Percentiles rank a stretch among this genome's conserved stretches.
These are phyloP conservation scores for Drosophila cardini DNA, from an alignment of 1,140 invertebrate genomes.

Conservation along the genomic window DNA sequence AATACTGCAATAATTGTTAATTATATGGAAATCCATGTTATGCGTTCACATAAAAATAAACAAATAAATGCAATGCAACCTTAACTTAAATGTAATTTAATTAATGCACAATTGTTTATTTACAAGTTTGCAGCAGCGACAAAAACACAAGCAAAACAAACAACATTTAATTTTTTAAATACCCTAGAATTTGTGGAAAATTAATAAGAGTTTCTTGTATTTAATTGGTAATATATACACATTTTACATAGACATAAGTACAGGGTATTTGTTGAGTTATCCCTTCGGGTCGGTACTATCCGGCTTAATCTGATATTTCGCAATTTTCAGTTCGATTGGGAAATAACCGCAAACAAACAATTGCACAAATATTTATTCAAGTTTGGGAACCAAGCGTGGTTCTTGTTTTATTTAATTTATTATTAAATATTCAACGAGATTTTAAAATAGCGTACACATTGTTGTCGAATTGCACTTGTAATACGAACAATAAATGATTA, in stretches of 20 bases:
- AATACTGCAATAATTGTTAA: conserved; percentile 47
- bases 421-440: conserved; percentile 61
- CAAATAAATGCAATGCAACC: conserved; percentile 21
- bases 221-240: not conserved
- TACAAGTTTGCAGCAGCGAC: not conserved
- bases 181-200: not conserved
- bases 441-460: conserved; percentile 37
- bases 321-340: conserved; percentile 43
- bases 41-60: conserved; percentile 23
- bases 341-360: conserved; percentile 57
- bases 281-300: not conserved
- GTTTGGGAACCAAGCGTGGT: conserved; percentile 30
- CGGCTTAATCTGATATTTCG: not conserved
- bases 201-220: not conserved
- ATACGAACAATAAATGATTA: conserved; percentile 71
- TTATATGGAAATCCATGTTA: conserved; percentile 39
- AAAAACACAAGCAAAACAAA: conserved; percentile 9
- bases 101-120: conserved; percentile 54
- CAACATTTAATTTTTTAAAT: conserved; percentile 14
- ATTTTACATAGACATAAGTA: not conserved
- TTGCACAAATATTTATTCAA: conserved; percentile 68
- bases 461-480: conserved; percentile 50
- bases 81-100: conserved; percentile 54
- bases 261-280: not conserved
- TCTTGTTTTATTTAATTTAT: conserved; percentile 61